Conservation (phyloP, 64 coral and sea anemone species). For the Pocillopora verrucosa region DNA sequence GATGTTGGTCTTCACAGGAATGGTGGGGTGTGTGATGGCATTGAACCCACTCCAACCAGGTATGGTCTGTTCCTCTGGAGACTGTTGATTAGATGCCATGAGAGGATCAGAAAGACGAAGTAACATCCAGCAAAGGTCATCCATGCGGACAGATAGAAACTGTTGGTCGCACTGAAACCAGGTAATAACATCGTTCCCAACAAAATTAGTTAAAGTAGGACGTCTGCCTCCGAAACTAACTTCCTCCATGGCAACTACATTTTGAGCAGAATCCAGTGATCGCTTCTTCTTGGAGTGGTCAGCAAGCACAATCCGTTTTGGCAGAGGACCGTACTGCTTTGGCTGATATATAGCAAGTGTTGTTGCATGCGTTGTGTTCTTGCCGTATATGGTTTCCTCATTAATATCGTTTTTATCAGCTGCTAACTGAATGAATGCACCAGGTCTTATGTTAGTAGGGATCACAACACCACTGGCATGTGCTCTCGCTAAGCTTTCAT, state of each 20-base stretch:
- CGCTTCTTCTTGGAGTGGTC: slow-evolving; percentile 23
- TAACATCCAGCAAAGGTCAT: no score
- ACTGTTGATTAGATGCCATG: no score
- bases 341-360: slow-evolving; percentile 40
- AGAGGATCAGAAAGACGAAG: no score
- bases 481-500: slow-evolving; percentile 25
- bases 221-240: neutral
- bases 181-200: neutral
- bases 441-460: no score
- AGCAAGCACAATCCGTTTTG: neutral
- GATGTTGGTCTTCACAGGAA: no score
- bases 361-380: slow-evolving; percentile 40
- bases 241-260: slow-evolving; percentile 7
- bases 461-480: neutral
- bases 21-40: no score
- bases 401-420: slow-evolving; percentile 40
- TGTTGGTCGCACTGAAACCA: slow-evolving; percentile 17
- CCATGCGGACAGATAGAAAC: slow-evolving; percentile 23
- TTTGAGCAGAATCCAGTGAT: no score
- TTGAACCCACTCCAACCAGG: no score
- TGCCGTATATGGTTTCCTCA: slow-evolving; percentile 13
- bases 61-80: no score
- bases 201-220: neutral
- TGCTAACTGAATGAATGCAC: slow-evolving; percentile 15
- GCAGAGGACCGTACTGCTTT: slow-evolving; percentile 48